phyloP scores from a whole-genome alignment of 2,888 invertebrate genomes.

The Colostygia pectinataria region DNA sequence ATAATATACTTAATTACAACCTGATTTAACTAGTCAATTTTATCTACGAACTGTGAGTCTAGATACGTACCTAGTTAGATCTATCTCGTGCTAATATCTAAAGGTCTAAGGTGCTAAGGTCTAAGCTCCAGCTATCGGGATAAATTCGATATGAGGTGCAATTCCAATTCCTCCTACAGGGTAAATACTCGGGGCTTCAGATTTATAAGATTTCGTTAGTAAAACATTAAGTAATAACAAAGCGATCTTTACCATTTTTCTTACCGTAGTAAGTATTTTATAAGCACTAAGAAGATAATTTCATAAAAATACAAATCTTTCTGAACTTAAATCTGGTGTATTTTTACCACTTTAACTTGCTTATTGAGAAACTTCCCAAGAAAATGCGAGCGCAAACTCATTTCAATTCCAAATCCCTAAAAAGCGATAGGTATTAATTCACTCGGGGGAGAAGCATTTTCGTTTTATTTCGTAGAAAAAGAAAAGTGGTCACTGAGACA shows the following conservation, averaged over 20 bases:
- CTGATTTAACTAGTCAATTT: too few species aligned
- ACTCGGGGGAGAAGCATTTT: constrained; percentile 13
- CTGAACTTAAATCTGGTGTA: constrained; percentile 6
- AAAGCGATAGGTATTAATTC: constrained; percentile 24
- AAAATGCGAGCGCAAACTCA: constrained; percentile 20
- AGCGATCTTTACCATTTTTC: too few species aligned
- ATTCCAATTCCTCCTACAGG: constrained; percentile 8
- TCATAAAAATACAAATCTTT: too few species aligned
- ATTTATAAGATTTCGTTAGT: too few species aligned
- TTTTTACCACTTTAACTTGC: constrained; percentile 12
- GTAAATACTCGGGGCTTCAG: too few species aligned
- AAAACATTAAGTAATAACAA: too few species aligned
- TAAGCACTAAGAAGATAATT: too few species aligned
- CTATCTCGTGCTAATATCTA: constrained; percentile 3
- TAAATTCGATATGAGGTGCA: constrained; percentile 14
- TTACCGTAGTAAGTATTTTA: too few species aligned
- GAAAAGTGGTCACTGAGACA: constrained; percentile 19
- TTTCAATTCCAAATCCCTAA: constrained; percentile 24
- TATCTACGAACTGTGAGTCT: too few species aligned
- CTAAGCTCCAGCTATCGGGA: constrained; percentile 1
- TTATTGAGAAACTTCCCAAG: constrained; percentile 15
- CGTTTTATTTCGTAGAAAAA: constrained; percentile 15
- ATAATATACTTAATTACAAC: too few species aligned
- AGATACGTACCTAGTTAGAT: background rate
- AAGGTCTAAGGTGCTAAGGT: constrained; percentile 16